Evolutionary conservation across 2,797 vertebrate genomes (phyloP).

Genomic region (Lacerta viridis): DNA sequence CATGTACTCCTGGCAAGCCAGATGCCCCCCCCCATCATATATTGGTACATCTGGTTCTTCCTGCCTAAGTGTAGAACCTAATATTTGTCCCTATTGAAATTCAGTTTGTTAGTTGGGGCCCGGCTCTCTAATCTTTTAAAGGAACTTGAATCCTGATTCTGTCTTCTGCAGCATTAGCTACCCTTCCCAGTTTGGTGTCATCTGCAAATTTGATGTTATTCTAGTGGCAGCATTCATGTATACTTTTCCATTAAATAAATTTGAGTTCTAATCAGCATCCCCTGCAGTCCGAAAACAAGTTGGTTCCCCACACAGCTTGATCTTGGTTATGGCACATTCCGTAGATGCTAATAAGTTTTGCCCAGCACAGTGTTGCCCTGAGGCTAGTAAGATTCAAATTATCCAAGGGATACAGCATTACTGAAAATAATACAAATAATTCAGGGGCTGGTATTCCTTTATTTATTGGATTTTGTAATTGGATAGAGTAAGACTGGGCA

Average conservation of each 20-base stretch:
- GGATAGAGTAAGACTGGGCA: slow-evolving; percentile 64
- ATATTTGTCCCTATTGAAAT: too few species aligned
- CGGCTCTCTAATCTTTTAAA: too few species aligned
- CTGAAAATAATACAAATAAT: slow-evolving; percentile 53
- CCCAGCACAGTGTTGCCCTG: not conserved
- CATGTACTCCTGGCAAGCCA: too few species aligned
- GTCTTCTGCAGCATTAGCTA: too few species aligned
- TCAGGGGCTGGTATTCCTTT: slow-evolving; percentile 65
- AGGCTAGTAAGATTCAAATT: slow-evolving; percentile 19
- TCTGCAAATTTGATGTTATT: not conserved
- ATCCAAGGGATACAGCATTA: slow-evolving; percentile 51
- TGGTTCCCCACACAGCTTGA: slow-evolving; percentile 22
- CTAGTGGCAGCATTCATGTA: not conserved
- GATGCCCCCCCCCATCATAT: too few species aligned
- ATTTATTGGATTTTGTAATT: slow-evolving; percentile 74
- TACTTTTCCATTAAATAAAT: slow-evolving; percentile 43
- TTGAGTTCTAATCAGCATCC: slow-evolving; percentile 12
- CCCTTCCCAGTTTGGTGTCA: too few species aligned
- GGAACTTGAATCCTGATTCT: too few species aligned
- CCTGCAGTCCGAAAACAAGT: not conserved
- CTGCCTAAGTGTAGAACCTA: too few species aligned
- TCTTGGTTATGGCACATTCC: slow-evolving; percentile 47
- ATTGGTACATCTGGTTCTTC: too few species aligned
- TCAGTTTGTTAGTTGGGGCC: too few species aligned
- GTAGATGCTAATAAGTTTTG: slow-evolving; percentile 53